phyloP scores from a whole-genome alignment of 2,113 vertebrate species.

The Gadus macrocephalus region DNA sequence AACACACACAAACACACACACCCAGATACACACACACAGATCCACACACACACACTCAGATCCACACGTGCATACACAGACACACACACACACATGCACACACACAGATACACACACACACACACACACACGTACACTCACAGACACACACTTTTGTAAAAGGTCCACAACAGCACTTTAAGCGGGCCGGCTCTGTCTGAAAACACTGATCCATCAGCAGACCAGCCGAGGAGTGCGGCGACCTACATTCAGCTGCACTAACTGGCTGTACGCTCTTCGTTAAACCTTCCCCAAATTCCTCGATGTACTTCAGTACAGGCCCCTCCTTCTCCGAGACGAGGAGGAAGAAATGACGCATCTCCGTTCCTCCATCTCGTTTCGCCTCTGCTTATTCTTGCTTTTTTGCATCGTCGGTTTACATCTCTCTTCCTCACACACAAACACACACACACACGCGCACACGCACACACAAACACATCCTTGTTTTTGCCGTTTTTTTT shows the following conservation, averaged over 20 bases:
- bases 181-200: conserved; percentile 53
- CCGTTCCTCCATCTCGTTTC: conserved; percentile 22
- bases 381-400: not conserved
- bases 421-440: too few species aligned
- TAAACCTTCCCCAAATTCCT: conserved; percentile 35
- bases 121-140: conserved; percentile 21
- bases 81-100: conserved; percentile 1
- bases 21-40: not conserved
- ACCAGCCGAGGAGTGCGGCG: conserved; percentile 53
- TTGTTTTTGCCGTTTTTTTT: conserved; percentile 24
- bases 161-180: conserved; percentile 41
- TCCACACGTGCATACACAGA: conserved; percentile 11
- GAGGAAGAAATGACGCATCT: conserved; percentile 46
- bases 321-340: conserved; percentile 34
- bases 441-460: not conserved
- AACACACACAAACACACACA: conserved; percentile 2
- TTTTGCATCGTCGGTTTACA: too few species aligned
- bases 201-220: conserved; percentile 60
- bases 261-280: conserved; percentile 17
- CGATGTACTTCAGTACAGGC: conserved; percentile 40
- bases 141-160: conserved; percentile 21
- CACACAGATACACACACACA: conserved; percentile 4
- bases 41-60: conserved; percentile 13
- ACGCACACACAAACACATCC: conserved; percentile 12
- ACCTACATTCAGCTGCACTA: conserved; percentile 58